Percentiles rank a stretch among this genome's conserved stretches.
Conservation (phyloP, 1,140 invertebrate genomes). For the Conus betulinus region DNA sequence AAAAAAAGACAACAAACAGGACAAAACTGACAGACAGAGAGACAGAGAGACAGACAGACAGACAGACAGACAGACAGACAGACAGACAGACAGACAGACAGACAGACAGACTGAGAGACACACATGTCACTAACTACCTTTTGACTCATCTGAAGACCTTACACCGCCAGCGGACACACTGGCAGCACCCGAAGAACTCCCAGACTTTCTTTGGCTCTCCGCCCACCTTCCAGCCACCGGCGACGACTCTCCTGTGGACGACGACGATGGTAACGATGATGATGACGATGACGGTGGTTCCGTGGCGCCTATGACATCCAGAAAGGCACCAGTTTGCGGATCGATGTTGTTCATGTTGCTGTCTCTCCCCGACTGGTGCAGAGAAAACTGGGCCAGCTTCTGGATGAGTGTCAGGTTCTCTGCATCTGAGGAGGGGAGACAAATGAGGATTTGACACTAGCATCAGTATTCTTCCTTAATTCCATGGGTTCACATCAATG, state of each 20-base stretch:
- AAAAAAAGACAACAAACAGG: too few species aligned
- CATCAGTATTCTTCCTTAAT: too few species aligned
- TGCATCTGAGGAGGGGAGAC: background rate
- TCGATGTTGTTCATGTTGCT: conserved; percentile 59
- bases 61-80: too few species aligned
- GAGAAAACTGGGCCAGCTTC: conserved; percentile 63
- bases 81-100: background rate
- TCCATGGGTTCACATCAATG: too few species aligned
- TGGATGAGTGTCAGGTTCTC: conserved; percentile 61
- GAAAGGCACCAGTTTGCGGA: conserved; percentile 66
- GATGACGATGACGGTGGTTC: background rate
- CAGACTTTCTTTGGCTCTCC: too few species aligned
- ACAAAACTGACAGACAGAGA: too few species aligned
- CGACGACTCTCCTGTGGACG: background rate
- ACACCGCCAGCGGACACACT: background rate
- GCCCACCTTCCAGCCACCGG: background rate
- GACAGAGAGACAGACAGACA: too few species aligned
- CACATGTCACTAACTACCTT: background rate
- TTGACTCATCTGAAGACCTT: background rate
- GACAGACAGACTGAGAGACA: background rate
- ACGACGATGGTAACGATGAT: background rate
- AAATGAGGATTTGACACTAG: background rate
- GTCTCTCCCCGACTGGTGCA: conserved; percentile 59
- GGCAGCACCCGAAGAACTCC: background rate
- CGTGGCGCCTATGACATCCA: conserved; percentile 1